Evolutionary conservation across 1,140 invertebrate species (phyloP).

Genomic region (Drosophila grimshawi): DNA sequence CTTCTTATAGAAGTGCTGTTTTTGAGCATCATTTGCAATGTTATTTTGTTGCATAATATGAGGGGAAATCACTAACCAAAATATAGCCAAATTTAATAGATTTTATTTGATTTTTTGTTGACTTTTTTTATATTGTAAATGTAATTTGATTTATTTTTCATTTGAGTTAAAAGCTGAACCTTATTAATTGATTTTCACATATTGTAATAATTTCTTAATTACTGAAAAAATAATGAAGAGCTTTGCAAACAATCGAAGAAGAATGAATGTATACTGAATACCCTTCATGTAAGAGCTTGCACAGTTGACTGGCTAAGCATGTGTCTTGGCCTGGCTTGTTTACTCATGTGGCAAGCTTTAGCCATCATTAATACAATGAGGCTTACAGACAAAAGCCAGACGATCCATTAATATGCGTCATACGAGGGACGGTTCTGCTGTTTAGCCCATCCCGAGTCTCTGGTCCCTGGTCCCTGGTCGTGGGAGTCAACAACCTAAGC

Average conservation of each 20-base stretch:
- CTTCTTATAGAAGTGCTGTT: too few species aligned
- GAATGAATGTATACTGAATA: background rate
- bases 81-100: too few species aligned
- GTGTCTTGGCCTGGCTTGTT: constrained; percentile 34
- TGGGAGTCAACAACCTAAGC: constrained; percentile 57
- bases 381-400: constrained; percentile 32
- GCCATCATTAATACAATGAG: constrained; percentile 44
- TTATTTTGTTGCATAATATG: background rate
- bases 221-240: too few species aligned
- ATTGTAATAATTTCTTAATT: too few species aligned
- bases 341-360: constrained; percentile 57
- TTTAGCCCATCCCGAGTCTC: background rate
- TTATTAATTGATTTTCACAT: too few species aligned
- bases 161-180: too few species aligned
- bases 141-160: too few species aligned
- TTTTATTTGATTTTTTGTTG: too few species aligned
- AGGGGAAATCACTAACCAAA: too few species aligned
- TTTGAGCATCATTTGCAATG: background rate
- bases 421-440: constrained; percentile 3
- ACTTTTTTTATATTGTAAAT: too few species aligned
- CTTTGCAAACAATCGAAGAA: too few species aligned
- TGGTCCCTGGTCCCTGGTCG: constrained; percentile 23
- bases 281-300: constrained; percentile 2
- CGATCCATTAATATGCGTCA: constrained; percentile 70
- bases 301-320: constrained; percentile 5